Base-by-base conservation (phyloP, 2,888 invertebrate genomes). In the Callyntrura guangdongensis region DNA sequence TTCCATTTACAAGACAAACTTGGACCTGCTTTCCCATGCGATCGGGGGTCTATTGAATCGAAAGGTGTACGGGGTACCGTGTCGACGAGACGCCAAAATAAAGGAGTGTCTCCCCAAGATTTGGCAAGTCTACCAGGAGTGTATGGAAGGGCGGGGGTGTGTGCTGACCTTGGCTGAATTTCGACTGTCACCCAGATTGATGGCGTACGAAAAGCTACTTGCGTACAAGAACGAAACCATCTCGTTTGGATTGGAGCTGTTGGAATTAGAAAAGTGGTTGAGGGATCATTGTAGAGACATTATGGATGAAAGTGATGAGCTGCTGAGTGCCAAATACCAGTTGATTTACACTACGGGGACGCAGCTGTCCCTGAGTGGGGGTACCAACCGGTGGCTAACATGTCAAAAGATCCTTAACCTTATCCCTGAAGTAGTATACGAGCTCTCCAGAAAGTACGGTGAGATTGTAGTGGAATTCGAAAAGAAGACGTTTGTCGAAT, bases 281-380 rank as follows among this genome's bases (percentile, higher is more conserved):
- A 74, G 89, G 12, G 17, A 27, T 1, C 81, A 92, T 47, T 79
- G 74, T 5, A 72, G 92, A n/a, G 93, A 93, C 53, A 77, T 93
- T 17, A 36, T 93, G 9, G 93, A 93, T 79, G 93, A 93, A 59
- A 92, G 92, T 12, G 93, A 93, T 67, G 93, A 93, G 72, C 90
- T 93, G 67, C 74, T 93, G 0, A 91, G 90, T 36, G 92, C 89
- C 74, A 93, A 93, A 27, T 93, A 93, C 59, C 93, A 93, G 59
- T 20, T 93, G 20, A 86, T 93, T 9, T 93, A 93, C 81, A 93
- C 93, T 0, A 53, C 93, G 0, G 91, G 92, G 36, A 79, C 56
- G 17, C 93, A 93, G 61, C 8, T 81, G 3, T 47, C 90, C 0
- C 64, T 90, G 4, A 91, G 81, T 27, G 93, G 93, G 14, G 92